Conservation (phyloP, 2,797 vertebrate species). For the Neosilurus mollespiculum region DNA sequence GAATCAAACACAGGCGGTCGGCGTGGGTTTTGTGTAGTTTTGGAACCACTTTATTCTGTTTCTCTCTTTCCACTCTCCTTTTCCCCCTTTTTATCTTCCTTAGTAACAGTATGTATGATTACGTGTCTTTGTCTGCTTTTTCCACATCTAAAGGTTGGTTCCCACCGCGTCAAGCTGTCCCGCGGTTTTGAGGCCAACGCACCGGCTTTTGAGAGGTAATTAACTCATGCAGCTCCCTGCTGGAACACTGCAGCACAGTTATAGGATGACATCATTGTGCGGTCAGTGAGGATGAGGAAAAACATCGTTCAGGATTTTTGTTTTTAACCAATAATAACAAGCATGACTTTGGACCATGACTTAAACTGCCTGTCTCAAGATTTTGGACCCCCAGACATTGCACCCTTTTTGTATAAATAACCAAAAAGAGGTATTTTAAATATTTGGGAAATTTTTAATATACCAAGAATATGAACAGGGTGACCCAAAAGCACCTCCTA, state of each 20-base stretch:
- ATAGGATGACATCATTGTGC: conserved; percentile 5
- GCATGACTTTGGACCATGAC: background rate
- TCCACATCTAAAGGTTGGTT: conserved; percentile 83
- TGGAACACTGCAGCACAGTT: conserved; percentile 8
- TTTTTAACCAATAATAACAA: background rate
- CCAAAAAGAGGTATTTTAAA: background rate
- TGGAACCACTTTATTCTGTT: background rate
- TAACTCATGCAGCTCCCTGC: conserved; percentile 37
- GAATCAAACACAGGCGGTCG: background rate
- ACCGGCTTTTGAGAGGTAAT: conserved; percentile 96
- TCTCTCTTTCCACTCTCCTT: background rate
- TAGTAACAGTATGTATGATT: conserved; percentile 13
- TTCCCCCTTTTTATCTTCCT: conserved; percentile 34
- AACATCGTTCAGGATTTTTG: background rate
- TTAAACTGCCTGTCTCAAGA: background rate
- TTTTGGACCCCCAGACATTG: background rate
- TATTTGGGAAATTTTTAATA: background rate
- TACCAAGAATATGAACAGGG: background rate
- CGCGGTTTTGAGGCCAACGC: conserved; percentile 97
- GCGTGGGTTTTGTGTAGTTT: background rate
- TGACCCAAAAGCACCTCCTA: too few species aligned
- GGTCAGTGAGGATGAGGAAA: conserved; percentile 7
- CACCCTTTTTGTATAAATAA: background rate
- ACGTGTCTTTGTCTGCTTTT: conserved; percentile 42
- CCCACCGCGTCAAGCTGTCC: conserved; percentile 97